Evolutionary conservation across 2,113 vertebrate genomes (phyloP), one percentile per base, ranked within the genome.

Genomic region (Brienomyrus longianalis): DNA sequence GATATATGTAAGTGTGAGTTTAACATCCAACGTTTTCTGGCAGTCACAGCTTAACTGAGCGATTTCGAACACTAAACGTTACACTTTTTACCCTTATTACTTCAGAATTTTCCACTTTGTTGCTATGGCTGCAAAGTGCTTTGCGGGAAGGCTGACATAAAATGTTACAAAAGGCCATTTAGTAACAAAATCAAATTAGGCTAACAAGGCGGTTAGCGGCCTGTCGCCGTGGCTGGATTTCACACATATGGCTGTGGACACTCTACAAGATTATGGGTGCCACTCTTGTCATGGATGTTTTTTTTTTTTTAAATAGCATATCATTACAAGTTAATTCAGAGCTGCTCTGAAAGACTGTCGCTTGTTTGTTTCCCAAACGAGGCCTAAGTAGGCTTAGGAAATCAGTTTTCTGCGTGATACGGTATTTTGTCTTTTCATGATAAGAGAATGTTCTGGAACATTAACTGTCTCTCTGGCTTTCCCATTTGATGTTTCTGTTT

Each of bases 41-140:
- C 39, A 43, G 43, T n/a, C 8, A 15, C 83, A 84, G 43, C 7
- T 84, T 47, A 84, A 48, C 74, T 43, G 83, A 47, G 43, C 19
- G 17, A 84, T 84, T 84, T 10, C 83, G 48, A 84, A 48, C 83
- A 23, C 39, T 47, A 48, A 84, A 48, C 21, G 17, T 84, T 84
- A 84, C 45, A 48, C 43, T 23, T 84, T 84, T 48, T 48, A 84
- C 83, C 17, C 83, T 48, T 84, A 84, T 84, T 84, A 84, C 83
- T 48, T 84, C 83, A 47, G 39, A 48, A 45, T 84, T 84, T 83
- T 48, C 83, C 83, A 84, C 83, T 84, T 84, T 84, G 83, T 84
- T n/a, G 83, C 83, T 84, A 84, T 48, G 23, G 39, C 11, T 84
- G 45, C 83, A 23, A 48, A 84, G 83, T 47, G 43, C 83, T 84